Conservation (phyloP, 2,888 invertebrate species). For the Agriopis leucophaearia region DNA sequence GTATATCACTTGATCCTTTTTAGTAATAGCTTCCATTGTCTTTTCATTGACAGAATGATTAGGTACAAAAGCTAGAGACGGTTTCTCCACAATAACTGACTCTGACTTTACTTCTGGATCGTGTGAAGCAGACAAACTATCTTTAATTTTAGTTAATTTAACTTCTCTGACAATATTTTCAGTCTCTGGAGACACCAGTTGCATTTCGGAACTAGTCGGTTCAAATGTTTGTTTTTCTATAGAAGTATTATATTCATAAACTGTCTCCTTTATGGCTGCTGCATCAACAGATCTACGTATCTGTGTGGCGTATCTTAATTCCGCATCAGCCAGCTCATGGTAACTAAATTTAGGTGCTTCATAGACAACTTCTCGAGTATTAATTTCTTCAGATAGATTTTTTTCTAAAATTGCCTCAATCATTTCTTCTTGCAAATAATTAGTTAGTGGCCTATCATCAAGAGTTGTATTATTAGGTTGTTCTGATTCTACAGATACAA, state of each 20-base stretch:
- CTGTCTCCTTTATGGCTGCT: background rate
- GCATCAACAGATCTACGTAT: conserved; percentile 20
- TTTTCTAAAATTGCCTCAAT: conserved; percentile 25
- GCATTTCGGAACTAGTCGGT: background rate
- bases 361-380: conserved; percentile 41
- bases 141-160: background rate
- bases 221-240: conserved; percentile 9
- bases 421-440: conserved; percentile 18
- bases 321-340: conserved; percentile 65
- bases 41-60: background rate
- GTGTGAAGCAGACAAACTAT: background rate
- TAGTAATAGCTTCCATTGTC: background rate
- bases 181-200: background rate
- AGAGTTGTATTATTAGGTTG: background rate
- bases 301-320: conserved; percentile 54
- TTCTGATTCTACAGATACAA: background rate
- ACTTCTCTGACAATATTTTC: background rate
- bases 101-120: conserved; percentile 14
- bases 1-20: conserved; percentile 32
- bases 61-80: background rate
- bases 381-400: conserved; percentile 20
- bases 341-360: conserved; percentile 63
- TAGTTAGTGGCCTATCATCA: conserved; percentile 30
- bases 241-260: background rate
- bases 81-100: conserved; percentile 2